These are phyloP conservation scores for Archocentrus centrarchus DNA, from an alignment of 2,113 vertebrate species.

Conservation along the genomic window DNA sequence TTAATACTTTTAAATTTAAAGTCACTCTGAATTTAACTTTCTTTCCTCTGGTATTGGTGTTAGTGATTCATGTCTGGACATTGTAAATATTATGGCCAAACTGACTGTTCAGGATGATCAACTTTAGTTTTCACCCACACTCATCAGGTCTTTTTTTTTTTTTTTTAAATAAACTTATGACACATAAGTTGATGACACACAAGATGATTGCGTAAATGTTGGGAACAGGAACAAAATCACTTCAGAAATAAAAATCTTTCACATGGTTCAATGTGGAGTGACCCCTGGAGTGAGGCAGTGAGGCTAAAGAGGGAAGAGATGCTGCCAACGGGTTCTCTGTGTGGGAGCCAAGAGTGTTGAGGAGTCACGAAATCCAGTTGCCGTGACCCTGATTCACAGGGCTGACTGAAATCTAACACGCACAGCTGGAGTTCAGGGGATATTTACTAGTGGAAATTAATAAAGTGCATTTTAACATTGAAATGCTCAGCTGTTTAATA, in stretches of 20 bases:
- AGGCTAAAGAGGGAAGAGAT: slow-evolving; percentile 70
- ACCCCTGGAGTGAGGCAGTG: slow-evolving; percentile 72
- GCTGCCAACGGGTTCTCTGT: slow-evolving; percentile 73
- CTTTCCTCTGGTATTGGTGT: slow-evolving; percentile 36
- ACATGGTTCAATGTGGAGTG: slow-evolving; percentile 59
- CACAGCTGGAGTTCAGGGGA: slow-evolving; percentile 49
- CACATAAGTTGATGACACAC: slow-evolving; percentile 60
- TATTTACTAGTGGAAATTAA: not conserved
- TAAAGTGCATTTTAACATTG: not conserved
- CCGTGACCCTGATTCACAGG: slow-evolving; percentile 79
- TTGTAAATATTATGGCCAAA: slow-evolving; percentile 72
- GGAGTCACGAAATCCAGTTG: slow-evolving; percentile 73
- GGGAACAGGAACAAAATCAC: slow-evolving; percentile 23
- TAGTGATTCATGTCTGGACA: slow-evolving; percentile 63
- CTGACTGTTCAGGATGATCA: slow-evolving; percentile 51
- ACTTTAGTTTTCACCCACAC: slow-evolving; percentile 51
- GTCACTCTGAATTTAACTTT: slow-evolving; percentile 38
- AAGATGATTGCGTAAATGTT: slow-evolving; percentile 57
- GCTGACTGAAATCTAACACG: slow-evolving; percentile 77
- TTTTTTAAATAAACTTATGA: slow-evolving; percentile 57
- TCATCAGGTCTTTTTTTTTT: slow-evolving; percentile 47
- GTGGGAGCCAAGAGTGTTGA: slow-evolving; percentile 76
- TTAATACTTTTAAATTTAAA: slow-evolving; percentile 37
- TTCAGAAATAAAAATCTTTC: slow-evolving; percentile 45
- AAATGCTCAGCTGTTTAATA: not conserved